Evolutionary conservation across 2,113 vertebrate genomes (phyloP), one percentile per base, ranked within the genome.

Genomic region (Mus pahari): DNA sequence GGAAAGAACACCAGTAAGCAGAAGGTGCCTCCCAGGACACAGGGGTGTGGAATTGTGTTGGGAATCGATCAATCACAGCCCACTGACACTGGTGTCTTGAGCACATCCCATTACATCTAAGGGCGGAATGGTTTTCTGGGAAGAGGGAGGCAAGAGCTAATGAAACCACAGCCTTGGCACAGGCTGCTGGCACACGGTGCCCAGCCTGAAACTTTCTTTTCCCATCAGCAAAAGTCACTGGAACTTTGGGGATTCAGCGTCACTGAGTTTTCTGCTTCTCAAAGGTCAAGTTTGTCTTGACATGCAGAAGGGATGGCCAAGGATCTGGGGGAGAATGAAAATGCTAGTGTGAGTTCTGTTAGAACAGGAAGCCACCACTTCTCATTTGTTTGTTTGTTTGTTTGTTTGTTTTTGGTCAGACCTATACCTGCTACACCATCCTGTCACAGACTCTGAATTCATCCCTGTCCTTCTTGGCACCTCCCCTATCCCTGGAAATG

Each of bases 121-220:
- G 92, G 95, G 89, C 93, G 0, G 0, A 95, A 96, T 11, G 89
- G 90, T 94, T 95, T 97, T 96, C 96, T 97, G 92, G 95, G 97
- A 97, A 91, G 92, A 70, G 70, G 83, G 42, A 89, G 84, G 90
- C 86, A 92, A 92, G 90, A 68, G 96, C 95, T 92, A 91, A 96
- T 66, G 97, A 96, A 96, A 94, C 89, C 95, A 58, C 79, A 33
- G 0, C 62, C 71, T 70, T 1, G 0, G 96, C 95, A 90, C 95
- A 75, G 86, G 91, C 48, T 95, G 82, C 89, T 19, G 0, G 96
- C 16, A 17, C 92, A 83, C 17, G 9, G 68, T 74, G 22, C 94
- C 83, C 19, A 3, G 31, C 83, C 68, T 48, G 3, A 62, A 94
- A 95, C 87, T 45, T 22, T 60, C 17, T 93, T 68, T 78, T 88